These are phyloP conservation scores for Antennarius maculatus DNA, from an alignment of 2,797 vertebrate species.

Conservation along the genomic window DNA sequence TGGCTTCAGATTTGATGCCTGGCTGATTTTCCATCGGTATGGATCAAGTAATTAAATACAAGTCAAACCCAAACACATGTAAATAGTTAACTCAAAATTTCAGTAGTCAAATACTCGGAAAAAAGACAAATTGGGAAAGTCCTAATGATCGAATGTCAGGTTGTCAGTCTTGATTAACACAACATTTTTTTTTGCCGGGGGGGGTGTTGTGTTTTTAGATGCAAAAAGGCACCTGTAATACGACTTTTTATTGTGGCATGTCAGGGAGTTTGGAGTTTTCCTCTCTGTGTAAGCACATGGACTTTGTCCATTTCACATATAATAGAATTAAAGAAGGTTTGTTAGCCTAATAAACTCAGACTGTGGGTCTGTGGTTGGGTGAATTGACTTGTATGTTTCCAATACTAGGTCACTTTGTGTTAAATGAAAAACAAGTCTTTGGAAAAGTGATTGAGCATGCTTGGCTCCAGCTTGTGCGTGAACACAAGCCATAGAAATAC, in stretches of 20 bases:
- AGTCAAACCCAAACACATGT: conserved; percentile 35
- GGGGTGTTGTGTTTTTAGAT: conserved; percentile 26
- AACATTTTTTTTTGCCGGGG: conserved; percentile 25
- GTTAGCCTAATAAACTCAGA: conserved; percentile 64
- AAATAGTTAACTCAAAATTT: conserved; percentile 44
- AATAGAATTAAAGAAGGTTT: conserved; percentile 64
- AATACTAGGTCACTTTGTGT: conserved; percentile 70
- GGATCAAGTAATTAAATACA: conserved; percentile 54
- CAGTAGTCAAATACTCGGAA: conserved; percentile 9
- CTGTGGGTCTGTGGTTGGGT: conserved; percentile 54
- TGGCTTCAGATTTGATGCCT: conserved; percentile 55
- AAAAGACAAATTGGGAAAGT: conserved; percentile 26
- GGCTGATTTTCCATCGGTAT: conserved; percentile 60
- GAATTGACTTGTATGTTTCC: conserved; percentile 69
- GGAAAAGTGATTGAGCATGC: conserved; percentile 66
- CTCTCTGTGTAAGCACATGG: conserved; percentile 50
- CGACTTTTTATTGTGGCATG: conserved; percentile 37
- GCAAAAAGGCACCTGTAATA: conserved; percentile 46
- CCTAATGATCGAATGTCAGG: conserved; percentile 41
- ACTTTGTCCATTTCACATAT: conserved; percentile 64
- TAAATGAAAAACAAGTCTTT: conserved; percentile 74
- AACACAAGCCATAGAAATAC: conserved; percentile 55
- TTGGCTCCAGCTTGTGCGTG: conserved; percentile 52
- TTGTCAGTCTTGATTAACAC: conserved; percentile 28
- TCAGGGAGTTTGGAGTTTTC: conserved; percentile 52